Evolutionary conservation across 2,888 invertebrate genomes (phyloP).

Genomic region (Heliconius hortense): DNA sequence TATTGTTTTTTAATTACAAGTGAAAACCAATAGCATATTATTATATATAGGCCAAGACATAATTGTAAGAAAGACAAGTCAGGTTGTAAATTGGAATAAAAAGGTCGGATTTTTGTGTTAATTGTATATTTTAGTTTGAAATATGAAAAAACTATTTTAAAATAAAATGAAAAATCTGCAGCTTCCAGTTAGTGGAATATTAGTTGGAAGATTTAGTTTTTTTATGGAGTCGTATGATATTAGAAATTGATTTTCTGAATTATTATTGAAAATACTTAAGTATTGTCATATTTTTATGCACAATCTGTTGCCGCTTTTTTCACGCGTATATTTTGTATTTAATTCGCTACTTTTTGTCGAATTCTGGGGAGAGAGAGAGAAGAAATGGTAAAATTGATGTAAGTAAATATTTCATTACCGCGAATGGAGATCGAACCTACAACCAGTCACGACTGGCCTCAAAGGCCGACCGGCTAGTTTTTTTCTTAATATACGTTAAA

Average conservation of each 20-base stretch:
- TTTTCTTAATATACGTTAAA: no score
- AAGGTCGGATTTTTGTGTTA: background rate
- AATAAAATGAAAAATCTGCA: background rate
- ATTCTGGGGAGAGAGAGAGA: no score
- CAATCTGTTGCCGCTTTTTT: background rate
- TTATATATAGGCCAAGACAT: background rate
- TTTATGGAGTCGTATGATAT: background rate
- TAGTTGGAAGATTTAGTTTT: background rate
- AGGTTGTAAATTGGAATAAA: background rate
- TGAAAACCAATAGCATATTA: background rate
- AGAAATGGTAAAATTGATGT: no score
- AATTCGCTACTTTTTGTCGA: no score
- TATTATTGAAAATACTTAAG: no score
- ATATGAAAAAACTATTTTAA: background rate
- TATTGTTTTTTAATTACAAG: slow-evolving; percentile 2
- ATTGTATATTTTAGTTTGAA: background rate
- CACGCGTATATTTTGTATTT: no score
- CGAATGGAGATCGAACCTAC: no score
- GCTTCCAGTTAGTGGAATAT: background rate
- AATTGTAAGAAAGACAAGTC: background rate
- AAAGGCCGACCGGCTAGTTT: no score
- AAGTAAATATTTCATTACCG: no score
- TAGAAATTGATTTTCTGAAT: no score
- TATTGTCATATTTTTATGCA: no score
- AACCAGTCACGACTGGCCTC: no score